A percentile compares a stretch with the other conserved stretches of the same genome.
Conservation (phyloP, 2,113 vertebrate genomes). For the Bombycilla garrulus region DNA sequence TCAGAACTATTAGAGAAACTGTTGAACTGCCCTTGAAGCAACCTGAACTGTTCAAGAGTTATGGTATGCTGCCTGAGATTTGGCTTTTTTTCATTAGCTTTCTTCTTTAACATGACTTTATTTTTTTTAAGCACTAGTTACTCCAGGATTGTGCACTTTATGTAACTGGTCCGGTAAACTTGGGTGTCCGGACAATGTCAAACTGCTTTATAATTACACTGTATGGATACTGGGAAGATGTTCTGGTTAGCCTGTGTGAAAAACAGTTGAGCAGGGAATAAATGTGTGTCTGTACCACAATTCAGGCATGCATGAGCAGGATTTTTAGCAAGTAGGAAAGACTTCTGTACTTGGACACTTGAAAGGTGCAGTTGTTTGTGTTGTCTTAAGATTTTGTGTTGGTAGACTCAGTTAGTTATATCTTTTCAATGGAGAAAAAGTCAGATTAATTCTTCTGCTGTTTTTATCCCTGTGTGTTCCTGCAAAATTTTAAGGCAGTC, state of each 20-base stretch:
- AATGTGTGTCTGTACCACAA: neutral
- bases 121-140: neutral
- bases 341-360: neutral
- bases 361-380: neutral
- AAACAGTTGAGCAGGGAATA: neutral
- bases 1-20: constrained; percentile 87
- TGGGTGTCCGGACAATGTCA: neutral
- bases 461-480: neutral
- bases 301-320: neutral
- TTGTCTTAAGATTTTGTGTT: neutral
- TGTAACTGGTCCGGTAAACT: neutral
- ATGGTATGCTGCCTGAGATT: constrained; percentile 74
- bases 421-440: neutral
- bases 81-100: constrained; percentile 1
- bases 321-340: neutral
- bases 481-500: neutral
- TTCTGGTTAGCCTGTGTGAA: neutral
- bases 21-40: constrained; percentile 92
- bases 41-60: constrained; percentile 86
- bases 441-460: neutral
- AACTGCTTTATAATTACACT: neutral
- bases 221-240: neutral
- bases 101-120: neutral
- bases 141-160: neutral
- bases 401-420: neutral